phyloP scores from a whole-genome alignment of 2,113 vertebrate species.

The Nothobranchius furzeri region DNA sequence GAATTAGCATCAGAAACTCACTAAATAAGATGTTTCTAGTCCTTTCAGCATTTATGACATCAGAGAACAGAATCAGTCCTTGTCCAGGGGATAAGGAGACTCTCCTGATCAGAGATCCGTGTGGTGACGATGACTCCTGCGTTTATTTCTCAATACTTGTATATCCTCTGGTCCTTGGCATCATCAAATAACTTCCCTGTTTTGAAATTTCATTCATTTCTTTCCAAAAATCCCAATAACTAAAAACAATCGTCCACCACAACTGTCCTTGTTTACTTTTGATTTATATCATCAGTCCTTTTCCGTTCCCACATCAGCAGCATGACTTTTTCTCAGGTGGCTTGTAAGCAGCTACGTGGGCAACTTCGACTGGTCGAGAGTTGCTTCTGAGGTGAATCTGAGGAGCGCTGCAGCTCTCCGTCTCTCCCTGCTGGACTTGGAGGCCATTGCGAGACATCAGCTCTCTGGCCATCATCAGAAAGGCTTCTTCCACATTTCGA shows the following conservation, averaged over 20 bases:
- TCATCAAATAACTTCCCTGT: background rate
- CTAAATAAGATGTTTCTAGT: too few relatives aligned
- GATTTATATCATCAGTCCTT: background rate
- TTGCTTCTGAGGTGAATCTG: conserved; percentile 53
- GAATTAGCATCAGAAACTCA: too few relatives aligned
- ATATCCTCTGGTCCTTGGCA: background rate
- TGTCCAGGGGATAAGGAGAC: conserved; percentile 8
- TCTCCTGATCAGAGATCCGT: conserved; percentile 23
- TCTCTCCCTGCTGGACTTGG: conserved; percentile 37
- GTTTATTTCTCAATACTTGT: conserved; percentile 17
- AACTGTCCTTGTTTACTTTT: background rate
- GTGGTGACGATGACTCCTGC: background rate
- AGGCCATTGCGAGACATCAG: conserved; percentile 70
- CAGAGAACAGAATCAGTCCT: background rate
- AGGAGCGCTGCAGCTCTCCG: background rate
- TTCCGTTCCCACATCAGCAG: conserved; percentile 47
- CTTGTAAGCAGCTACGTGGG: background rate
- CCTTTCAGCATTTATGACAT: too few relatives aligned
- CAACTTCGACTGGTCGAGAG: conserved; percentile 48
- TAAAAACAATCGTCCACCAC: background rate
- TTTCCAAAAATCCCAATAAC: background rate
- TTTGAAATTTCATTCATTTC: background rate
- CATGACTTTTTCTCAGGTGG: conserved; percentile 65
- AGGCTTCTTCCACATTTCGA: conserved; percentile 71
- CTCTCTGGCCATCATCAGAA: conserved; percentile 74